Base-by-base conservation (phyloP, 1,140 invertebrate genomes). In the Dendroctonus valens region DNA sequence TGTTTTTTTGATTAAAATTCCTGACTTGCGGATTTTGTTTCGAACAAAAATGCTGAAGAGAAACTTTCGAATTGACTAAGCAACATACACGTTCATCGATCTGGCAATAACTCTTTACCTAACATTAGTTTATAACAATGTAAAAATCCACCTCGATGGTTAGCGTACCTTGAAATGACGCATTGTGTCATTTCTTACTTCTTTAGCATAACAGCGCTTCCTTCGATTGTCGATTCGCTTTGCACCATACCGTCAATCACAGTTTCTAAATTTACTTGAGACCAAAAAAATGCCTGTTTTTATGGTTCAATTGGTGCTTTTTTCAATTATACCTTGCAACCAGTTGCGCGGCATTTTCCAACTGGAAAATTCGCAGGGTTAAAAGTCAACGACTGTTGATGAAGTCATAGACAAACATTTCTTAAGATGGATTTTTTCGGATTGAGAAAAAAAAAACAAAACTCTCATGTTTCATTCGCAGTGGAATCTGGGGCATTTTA, bases 131-230 rank as follows among this genome's bases (percentile, higher is more conserved):
- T 63, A 52, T 63, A 65, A 65, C 62, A 65, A 65, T 65, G 62
- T 41, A 65, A 66, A 66, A 66, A 66, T 66, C 55, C 44, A 66
- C 64, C 64, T 66, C 64, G 64, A 52, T 66, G 59, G 7, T 41
- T 52, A 66, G 46, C 26, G 55, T 66, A 66, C 64, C 64, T 66
- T 66, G 64, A 66, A 66, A 66, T 66, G 51, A 66, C 58, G 55
- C 64, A 66, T 66, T 66, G 64, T 66, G 64, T 66, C 64, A 66
- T 60, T 66, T 66, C 57, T 66, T 66, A 59, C 53, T 55, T 66
- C 55, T 60, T 65, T 51, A 50, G 53, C 62, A 65, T 65, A 65
- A 66, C 15, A 65, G 63, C 55, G 64, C 64, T 66, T 66, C 64
- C 64, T 66, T 66, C 55, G 55, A 66, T 66, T 66, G 64, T 66